Evolutionary conservation across 2,888 invertebrate species (phyloP).

Genomic region (Folsomia candida): DNA sequence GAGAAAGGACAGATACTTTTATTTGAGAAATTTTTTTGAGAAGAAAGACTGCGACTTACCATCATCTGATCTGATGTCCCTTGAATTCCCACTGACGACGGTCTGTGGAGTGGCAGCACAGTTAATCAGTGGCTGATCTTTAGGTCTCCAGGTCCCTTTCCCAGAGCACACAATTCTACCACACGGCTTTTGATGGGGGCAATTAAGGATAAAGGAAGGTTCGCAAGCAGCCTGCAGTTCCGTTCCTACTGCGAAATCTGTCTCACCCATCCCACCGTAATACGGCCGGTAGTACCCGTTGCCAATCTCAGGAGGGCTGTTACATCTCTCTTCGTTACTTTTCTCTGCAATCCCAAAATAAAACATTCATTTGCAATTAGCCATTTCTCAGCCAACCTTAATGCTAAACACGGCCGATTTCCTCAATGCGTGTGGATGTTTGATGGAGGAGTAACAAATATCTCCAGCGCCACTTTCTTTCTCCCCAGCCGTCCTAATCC

Average conservation of each 20-base stretch:
- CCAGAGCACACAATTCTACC: slow-evolving; percentile 41
- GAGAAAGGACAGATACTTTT: no score
- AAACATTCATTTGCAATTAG: slow-evolving; percentile 5
- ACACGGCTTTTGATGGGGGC: slow-evolving; percentile 37
- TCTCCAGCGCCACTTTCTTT: not conserved
- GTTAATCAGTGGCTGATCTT: slow-evolving; percentile 34
- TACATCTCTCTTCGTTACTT: slow-evolving; percentile 4
- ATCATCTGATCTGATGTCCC: not conserved
- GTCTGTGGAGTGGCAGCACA: slow-evolving; percentile 31
- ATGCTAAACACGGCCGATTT: not conserved
- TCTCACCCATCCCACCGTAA: slow-evolving; percentile 8
- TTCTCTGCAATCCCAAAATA: slow-evolving; percentile 5
- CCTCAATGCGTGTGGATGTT: not conserved
- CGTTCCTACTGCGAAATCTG: slow-evolving; percentile 28
- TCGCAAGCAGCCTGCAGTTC: slow-evolving; percentile 21
- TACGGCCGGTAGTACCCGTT: not conserved
- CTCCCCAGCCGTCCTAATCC: not conserved
- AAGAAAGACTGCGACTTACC: not conserved
- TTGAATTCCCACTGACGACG: slow-evolving; percentile 10
- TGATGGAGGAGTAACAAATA: no score
- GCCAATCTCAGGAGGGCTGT: slow-evolving; percentile 3
- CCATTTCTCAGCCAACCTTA: not conserved
- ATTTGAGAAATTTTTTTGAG: no score
- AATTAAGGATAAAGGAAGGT: slow-evolving; percentile 35
- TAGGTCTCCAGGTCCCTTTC: slow-evolving; percentile 39